Base-by-base conservation (phyloP, 92 coral and sea anemone species). In the Phenganax marumi region DNA sequence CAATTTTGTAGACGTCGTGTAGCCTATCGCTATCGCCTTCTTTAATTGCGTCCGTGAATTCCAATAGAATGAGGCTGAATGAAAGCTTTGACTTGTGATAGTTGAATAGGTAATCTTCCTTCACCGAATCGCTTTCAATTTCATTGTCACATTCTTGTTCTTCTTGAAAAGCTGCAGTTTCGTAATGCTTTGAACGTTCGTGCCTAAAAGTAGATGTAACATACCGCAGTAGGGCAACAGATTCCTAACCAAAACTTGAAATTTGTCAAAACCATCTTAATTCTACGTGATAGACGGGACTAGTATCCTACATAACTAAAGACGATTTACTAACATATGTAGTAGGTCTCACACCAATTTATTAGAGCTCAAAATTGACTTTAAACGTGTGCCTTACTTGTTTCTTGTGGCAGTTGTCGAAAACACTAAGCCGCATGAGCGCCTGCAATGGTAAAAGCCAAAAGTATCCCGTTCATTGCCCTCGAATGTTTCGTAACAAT, bases 1-100 rank as follows among this genome's bases (percentile, higher is more conserved):
- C 51, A 13, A 87, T 21, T 61, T 90, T 90, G 73, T 90, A 90
- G 9, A 85, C 75, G 12, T 89, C 90, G 71, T 81, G 83, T 10
- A 89, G 78, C 16, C 92, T 88, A 70, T 90, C 88, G 0, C 90
- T 88, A 71, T 90, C 88, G 0, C 93, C 90, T 81, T 87, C 89
- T 51, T 54, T 76, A 8, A 54, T 33, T 10, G 70, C 81, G 54
- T 55, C 81, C 0, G 22, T 49, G 11, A 72, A 72, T 46, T 39
- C 48, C 9, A 50, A 18, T 43, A 72, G 50, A 11, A 72, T 23
- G 17, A 72, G 53, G 12, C 77, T 56, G 49, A 72, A 43, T 49
- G 51, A n/a, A 39, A 72, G 51, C 51, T 72, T 72, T 39, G 21
- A 26, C 16, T 46, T 39, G 77, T 72, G 77, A 22, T 72, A 72